phyloP scores from a whole-genome alignment of 2,113 vertebrate genomes.

The Triplophysa tibetana region DNA sequence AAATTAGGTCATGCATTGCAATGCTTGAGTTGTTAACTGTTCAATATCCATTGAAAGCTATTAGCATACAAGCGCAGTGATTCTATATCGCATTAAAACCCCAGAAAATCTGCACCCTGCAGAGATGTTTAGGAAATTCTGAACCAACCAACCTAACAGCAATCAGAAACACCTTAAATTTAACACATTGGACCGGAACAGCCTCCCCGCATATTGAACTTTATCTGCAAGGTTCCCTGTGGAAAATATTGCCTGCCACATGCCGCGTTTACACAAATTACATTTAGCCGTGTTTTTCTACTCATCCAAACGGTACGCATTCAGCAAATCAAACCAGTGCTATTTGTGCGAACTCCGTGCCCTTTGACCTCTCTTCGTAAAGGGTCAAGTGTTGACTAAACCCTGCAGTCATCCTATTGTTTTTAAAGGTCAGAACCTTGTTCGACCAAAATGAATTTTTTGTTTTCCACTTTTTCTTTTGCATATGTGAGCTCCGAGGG shows the following conservation, averaged over 20 bases:
- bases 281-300: conserved; percentile 35
- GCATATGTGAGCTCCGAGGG: not conserved
- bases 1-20: conserved; percentile 13
- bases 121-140: not conserved
- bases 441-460: not conserved
- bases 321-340: conserved; percentile 4
- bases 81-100: not conserved
- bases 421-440: conserved; percentile 31
- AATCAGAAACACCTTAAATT: conserved; percentile 28
- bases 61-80: not conserved
- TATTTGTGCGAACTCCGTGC: conserved; percentile 24
- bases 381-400: conserved; percentile 33
- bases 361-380: conserved; percentile 5
- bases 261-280: conserved; percentile 28
- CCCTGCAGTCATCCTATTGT: not conserved
- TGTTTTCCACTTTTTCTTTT: not conserved
- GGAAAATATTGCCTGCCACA: conserved; percentile 10
- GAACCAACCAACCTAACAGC: conserved; percentile 26
- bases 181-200: conserved; percentile 29
- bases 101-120: not conserved
- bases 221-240: conserved; percentile 24
- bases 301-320: conserved; percentile 13
- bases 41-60: not conserved
- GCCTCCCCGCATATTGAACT: conserved; percentile 27
- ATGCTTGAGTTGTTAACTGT: conserved; percentile 3